A percentile compares a stretch with the other conserved stretches of the same genome.
Conservation (phyloP, 2,113 vertebrate genomes). For the Rutilus rutilus region DNA sequence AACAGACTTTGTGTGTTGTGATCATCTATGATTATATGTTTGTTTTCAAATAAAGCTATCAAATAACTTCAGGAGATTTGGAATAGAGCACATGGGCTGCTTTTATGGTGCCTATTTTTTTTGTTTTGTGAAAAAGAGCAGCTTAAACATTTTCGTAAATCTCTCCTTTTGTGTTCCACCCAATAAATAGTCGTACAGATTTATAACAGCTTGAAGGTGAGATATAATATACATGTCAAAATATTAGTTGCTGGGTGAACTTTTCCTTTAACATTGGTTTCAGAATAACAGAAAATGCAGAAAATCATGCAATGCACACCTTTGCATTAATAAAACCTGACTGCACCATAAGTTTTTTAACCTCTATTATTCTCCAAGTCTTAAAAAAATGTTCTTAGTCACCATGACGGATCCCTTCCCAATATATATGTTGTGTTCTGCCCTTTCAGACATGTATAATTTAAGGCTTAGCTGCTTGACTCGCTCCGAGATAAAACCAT, state of each 20-base stretch:
- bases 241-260: not conserved
- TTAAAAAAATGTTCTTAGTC: not conserved
- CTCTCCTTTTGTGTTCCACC: not conserved
- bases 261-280: not conserved
- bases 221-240: no score
- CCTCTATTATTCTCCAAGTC: not conserved
- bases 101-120: not conserved
- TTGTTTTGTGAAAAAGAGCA: no score
- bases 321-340: not conserved
- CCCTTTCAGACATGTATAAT: not conserved
- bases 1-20: not conserved
- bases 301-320: not conserved
- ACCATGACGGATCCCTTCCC: not conserved
- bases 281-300: not conserved
- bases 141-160: not conserved
- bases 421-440: not conserved
- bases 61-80: not conserved
- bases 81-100: not conserved
- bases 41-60: not conserved
- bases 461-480: constrained; percentile 15
- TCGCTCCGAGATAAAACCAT: not conserved
- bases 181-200: no score
- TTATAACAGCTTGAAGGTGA: not conserved
- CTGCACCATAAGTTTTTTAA: not conserved
- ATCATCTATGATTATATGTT: not conserved